Conservation (phyloP, 2,113 vertebrate species). For the Cichladusa arquata region DNA sequence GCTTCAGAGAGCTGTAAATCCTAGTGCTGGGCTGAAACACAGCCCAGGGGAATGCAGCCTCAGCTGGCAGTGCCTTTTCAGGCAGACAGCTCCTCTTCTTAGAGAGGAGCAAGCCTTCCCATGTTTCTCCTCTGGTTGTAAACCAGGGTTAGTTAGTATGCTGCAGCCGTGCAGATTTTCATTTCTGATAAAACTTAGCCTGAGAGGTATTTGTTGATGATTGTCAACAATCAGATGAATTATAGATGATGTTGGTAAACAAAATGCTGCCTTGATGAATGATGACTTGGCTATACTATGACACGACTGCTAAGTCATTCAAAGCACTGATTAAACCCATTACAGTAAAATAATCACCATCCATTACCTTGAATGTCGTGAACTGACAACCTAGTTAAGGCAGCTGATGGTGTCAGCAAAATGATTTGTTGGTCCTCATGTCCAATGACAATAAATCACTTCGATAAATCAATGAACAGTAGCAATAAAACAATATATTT, state of each 20-base stretch:
- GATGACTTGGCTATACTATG: conserved; percentile 70
- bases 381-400: conserved; percentile 86
- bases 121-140: neutral
- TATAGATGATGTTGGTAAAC: conserved; percentile 82
- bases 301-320: conserved; percentile 80
- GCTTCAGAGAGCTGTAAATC: conserved; percentile 1
- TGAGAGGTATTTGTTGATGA: conserved; percentile 75
- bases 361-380: conserved; percentile 81
- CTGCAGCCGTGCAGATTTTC: conserved; percentile 59
- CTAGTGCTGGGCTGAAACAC: neutral
- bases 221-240: conserved; percentile 81
- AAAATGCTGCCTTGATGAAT: conserved; percentile 78
- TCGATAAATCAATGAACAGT: conserved; percentile 80
- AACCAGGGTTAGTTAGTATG: conserved; percentile 9
- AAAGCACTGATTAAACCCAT: conserved; percentile 82
- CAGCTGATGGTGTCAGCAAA: conserved; percentile 81
- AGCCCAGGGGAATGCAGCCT: neutral
- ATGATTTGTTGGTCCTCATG: conserved; percentile 77
- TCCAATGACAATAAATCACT: conserved; percentile 80
- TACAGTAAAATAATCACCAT: conserved; percentile 84
- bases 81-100: neutral
- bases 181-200: conserved; percentile 74
- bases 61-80: neutral
- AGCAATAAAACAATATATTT: conserved; percentile 84
- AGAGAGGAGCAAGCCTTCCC: neutral